Evolutionary conservation across 2,113 vertebrate genomes (phyloP).

Genomic region (Microcebus murinus): DNA sequence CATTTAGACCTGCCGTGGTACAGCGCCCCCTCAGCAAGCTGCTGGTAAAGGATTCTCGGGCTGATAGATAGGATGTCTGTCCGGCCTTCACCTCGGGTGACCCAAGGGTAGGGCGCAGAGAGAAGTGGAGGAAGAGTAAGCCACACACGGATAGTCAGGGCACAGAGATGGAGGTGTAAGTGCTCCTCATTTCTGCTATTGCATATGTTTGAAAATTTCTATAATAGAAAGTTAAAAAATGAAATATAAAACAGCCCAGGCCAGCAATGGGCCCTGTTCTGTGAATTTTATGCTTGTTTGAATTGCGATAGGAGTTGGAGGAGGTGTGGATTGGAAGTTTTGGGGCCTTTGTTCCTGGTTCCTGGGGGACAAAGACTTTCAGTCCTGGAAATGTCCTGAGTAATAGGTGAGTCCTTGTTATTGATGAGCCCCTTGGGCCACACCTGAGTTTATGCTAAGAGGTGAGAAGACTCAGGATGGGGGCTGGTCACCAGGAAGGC

Average conservation of each 20-base stretch:
- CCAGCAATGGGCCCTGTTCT: background rate
- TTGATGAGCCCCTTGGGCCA: background rate
- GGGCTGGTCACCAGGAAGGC: background rate
- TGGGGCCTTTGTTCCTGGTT: background rate
- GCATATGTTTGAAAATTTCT: background rate
- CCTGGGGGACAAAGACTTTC: background rate
- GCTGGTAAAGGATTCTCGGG: background rate
- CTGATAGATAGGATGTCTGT: background rate
- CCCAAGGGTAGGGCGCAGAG: background rate
- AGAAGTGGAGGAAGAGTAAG: background rate
- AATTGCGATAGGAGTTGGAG: background rate
- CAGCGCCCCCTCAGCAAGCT: background rate
- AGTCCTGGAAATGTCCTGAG: background rate
- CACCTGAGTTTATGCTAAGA: background rate
- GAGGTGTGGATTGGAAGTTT: background rate
- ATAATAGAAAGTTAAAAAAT: background rate
- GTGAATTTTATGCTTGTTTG: background rate
- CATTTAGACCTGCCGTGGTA: background rate
- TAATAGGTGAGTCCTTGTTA: background rate
- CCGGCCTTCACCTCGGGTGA: background rate
- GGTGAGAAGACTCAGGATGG: background rate
- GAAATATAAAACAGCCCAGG: background rate
- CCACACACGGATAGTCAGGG: rapidly evolving
- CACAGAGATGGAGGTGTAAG: background rate
- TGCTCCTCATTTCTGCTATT: background rate